Evolutionary conservation across 2,888 invertebrate genomes (phyloP).

Genomic region (Lepidocyrtinus sp.): DNA sequence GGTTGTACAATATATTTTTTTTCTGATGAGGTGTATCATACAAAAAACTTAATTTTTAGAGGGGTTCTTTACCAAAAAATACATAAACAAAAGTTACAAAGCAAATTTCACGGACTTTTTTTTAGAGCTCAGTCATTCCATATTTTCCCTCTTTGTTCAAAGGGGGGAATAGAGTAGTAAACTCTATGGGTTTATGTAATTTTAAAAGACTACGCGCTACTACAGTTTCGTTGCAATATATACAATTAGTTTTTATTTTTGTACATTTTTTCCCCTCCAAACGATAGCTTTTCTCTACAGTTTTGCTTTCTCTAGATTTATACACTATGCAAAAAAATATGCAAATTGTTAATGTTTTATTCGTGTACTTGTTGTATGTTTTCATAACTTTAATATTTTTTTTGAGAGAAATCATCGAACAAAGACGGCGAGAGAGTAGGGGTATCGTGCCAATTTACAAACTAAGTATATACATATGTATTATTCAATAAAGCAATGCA

Average conservation of each 20-base stretch:
- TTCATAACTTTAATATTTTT: neutral
- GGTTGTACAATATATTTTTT: neutral
- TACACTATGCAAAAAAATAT: neutral
- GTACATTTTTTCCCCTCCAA: neutral
- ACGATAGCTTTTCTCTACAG: neutral
- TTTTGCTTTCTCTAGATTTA: no score
- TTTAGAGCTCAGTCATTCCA: slow-evolving; percentile 6
- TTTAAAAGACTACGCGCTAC: slow-evolving; percentile 5
- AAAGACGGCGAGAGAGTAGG: slow-evolving; percentile 30
- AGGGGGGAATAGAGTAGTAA: neutral
- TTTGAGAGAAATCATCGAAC: slow-evolving; percentile 7
- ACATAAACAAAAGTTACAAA: neutral
- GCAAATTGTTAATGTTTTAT: neutral
- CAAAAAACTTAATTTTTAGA: slow-evolving; percentile 1
- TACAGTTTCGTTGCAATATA: slow-evolving; percentile 37
- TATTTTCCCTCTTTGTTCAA: neutral
- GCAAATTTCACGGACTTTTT: no score
- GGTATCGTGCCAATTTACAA: slow-evolving; percentile 59
- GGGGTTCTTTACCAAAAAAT: slow-evolving; percentile 10
- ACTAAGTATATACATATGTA: slow-evolving; percentile 26
- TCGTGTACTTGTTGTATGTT: neutral
- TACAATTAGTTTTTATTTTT: neutral
- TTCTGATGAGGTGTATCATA: slow-evolving; percentile 7
- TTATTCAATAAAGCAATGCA: slow-evolving; percentile 1
- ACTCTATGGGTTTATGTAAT: slow-evolving; percentile 8